These are phyloP conservation scores for Neofelis nebulosa DNA, from an alignment of 2,113 vertebrate genomes.

Conservation along the genomic window DNA sequence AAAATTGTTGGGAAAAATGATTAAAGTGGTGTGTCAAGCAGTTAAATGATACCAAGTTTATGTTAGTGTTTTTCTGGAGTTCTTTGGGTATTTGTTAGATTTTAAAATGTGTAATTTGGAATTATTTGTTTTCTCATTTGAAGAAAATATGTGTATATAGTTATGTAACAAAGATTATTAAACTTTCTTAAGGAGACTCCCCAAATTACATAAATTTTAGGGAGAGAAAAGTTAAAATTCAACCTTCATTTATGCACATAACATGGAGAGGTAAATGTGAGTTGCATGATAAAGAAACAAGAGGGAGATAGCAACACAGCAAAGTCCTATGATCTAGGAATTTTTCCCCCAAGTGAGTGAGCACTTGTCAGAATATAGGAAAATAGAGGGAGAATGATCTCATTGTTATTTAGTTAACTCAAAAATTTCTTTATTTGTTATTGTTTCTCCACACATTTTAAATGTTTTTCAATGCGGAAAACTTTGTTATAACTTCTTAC, in stretches of 20 bases:
- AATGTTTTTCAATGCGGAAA: not conserved
- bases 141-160: not conserved
- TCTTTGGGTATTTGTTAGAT: not conserved
- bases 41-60: not conserved
- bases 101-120: not conserved
- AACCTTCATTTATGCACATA: not conserved
- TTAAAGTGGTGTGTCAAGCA: not conserved
- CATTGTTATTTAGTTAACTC: not conserved
- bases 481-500: not conserved
- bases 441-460: not conserved
- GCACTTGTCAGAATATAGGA: not conserved
- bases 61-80: not conserved
- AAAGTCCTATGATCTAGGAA: too few species aligned
- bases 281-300: not conserved
- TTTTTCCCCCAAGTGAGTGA: too few species aligned
- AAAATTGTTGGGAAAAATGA: not conserved
- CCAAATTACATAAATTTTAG: not conserved
- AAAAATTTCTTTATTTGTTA: not conserved
- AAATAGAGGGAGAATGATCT: not conserved
- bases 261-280: not conserved
- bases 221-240: not conserved
- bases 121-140: not conserved
- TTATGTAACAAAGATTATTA: not conserved
- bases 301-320: not conserved
- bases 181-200: not conserved